Base-by-base conservation (phyloP, 2,888 invertebrate species). In the Phymatocera aterrima region DNA sequence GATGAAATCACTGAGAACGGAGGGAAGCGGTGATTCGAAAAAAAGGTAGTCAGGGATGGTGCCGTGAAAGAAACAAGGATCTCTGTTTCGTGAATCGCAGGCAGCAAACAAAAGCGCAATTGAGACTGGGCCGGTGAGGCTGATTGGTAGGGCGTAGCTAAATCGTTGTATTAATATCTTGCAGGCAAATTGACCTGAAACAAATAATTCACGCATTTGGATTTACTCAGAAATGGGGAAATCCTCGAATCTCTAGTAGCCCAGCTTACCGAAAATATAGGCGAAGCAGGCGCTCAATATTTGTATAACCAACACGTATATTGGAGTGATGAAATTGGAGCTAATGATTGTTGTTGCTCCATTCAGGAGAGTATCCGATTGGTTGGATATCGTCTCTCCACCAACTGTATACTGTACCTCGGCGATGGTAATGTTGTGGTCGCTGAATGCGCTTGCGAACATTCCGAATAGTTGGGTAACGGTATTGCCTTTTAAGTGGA, bases 121-220 rank as follows among this genome's bases (percentile, higher is more conserved):
- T 2, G 95, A 93, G 0, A 94, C 92, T 0, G 97, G 97, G 0
- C 96, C 95, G 0, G 95, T 93, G 15, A 98, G 91, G 85, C 93
- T 94, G 51, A 97, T 91, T 0, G 98, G 97, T 81, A 98, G 93
- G 0, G 98, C 96, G 85, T 95, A 97, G 84, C 97, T 96, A 88
- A 97, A 95, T 77, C 94, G 94, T 89, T 98, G 98, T 88, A 98
- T 97, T 88, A 96, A 94, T 81, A 97, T 95, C 92, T 96, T 96
- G 91, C 97, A 97, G 0, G 97, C 95, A 83, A 97, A 96, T 91
- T 97, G 97, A 3, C 94, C 92, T 91, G 88, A 79, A 84, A 83
- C 46, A 83, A 84, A 81, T 48, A 79, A 48, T 34, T 61, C 18
- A 8, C 61, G 5, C 37, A 8, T 31, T 34, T 8, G 60, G 3